Percentiles rank a stretch among this genome's conserved stretches.
phyloP scores from a whole-genome alignment of 2,888 invertebrate genomes.

The Euplexia lucipara region DNA sequence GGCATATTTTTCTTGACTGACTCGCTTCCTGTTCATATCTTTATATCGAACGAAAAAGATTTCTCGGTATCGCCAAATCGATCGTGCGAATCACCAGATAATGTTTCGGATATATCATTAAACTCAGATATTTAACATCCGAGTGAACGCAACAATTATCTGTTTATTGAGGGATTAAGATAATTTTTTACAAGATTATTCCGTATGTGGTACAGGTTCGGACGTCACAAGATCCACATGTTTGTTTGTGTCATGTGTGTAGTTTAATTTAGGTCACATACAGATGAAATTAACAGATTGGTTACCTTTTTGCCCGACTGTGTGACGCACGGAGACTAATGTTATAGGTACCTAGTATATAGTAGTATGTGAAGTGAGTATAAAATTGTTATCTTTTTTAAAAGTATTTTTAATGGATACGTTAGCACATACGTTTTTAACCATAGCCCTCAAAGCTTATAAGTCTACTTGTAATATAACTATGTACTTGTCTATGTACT shows the following conservation, averaged over 20 bases:
- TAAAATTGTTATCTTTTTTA: too few relatives aligned
- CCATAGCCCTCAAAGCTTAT: too few relatives aligned
- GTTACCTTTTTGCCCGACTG: not conserved
- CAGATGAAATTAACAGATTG: conserved; percentile 7
- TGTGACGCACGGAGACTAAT: too few relatives aligned
- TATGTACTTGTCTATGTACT: too few relatives aligned
- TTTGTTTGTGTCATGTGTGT: conserved; percentile 1
- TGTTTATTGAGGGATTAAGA: conserved; percentile 36
- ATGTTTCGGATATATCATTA: conserved; percentile 43
- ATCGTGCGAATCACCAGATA: conserved; percentile 34
- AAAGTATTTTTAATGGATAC: too few relatives aligned
- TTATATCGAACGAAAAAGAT: conserved; percentile 25
- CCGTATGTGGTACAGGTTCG: conserved; percentile 5
- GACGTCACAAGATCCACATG: conserved; percentile 20
- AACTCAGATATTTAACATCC: conserved; percentile 31
- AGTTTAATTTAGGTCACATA: conserved; percentile 1
- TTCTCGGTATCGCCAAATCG: conserved; percentile 47
- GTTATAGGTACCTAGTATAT: too few relatives aligned
- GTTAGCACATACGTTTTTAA: too few relatives aligned
- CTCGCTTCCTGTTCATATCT: conserved; percentile 43
- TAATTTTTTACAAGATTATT: conserved; percentile 29
- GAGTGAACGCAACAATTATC: conserved; percentile 35
- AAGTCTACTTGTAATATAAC: too few relatives aligned
- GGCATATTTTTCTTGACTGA: conserved; percentile 11
- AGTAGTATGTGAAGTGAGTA: too few relatives aligned